Base-by-base conservation (phyloP, 2,888 invertebrate genomes). In the Patella pellucida region DNA sequence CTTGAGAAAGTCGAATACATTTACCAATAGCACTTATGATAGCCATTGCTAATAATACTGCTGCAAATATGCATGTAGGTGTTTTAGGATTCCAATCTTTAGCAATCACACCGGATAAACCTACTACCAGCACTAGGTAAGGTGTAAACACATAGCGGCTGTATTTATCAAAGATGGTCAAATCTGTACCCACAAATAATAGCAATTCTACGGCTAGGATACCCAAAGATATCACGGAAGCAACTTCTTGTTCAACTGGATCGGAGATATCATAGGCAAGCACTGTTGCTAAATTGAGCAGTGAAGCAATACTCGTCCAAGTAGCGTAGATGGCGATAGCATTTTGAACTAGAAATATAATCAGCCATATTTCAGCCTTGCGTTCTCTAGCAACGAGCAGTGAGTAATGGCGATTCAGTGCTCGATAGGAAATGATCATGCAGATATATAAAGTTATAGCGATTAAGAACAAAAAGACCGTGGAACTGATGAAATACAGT, bases 81-180 rank as follows among this genome's bases (percentile, higher is more conserved):
- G 81, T 79, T 14, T 80, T 80, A 15, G 80, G 72, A 52, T 86
- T 77, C 73, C 82, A 88, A 74, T 89, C 85, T 76, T 85, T 86
- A 12, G 80, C 69, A 3, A 87, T 68, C 69, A 83, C 83, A 31
- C 89, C 89, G 62, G 80, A 76, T 14, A 90, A 79, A 14, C 87
- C 89, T 1, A 87, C 76, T 9, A 88, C 79, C 9, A 90, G 71
- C 9, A 87, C 87, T 23, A 88, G 70, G 81, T 89, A 89, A 0
- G 89, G 89, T 9, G 86, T 88, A 78, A 89, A 82, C 3, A 86
- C 85, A 80, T 90, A 90, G 7, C 90, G 84, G 3, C 87, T 80
- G 70, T 86, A 86, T 54, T 83, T 79, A 73, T 89, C 89, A 9
- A 87, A 79, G 41, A 88, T 75, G 69, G 85, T 83, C 62, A 85